Conservation (phyloP, 2,113 vertebrate species). For the human region GRCh38 chr17:64571001-64571500, state of each 20-base stretch:
- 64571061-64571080: too few species aligned
- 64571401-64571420: neutral
- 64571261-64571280: neutral
- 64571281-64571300: constrained; percentile 57
- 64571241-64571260: neutral
- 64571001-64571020: too few species aligned
- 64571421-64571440: too few species aligned
- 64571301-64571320: constrained; percentile 52
- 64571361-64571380: neutral
- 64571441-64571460: too few species aligned
- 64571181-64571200: neutral
- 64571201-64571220: neutral
- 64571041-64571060: too few species aligned
- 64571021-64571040: too few species aligned
- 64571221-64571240: neutral
- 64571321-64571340: constrained; percentile 22
- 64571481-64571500: too few species aligned
- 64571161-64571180: neutral
- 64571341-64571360: neutral
- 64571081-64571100: neutral
- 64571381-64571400: constrained; percentile 42
- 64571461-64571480: too few species aligned
- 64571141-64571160: neutral
- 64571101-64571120: neutral
- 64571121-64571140: neutral